phyloP scores from a whole-genome alignment of 2,888 invertebrate species.

The Epinotia demarniana region DNA sequence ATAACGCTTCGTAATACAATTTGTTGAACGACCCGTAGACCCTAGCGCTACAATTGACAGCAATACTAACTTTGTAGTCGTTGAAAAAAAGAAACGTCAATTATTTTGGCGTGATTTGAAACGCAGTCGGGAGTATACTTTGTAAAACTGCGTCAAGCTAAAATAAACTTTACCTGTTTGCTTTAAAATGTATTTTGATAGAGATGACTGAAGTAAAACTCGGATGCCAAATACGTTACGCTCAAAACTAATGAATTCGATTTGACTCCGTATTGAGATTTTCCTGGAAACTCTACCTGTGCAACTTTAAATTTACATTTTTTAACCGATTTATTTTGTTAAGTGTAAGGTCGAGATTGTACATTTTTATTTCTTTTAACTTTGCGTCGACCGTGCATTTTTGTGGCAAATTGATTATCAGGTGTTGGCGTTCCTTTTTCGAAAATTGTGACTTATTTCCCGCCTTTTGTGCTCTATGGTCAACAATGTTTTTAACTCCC shows the following conservation, averaged over 20 bases:
- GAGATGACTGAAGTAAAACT: slow-evolving; percentile 14
- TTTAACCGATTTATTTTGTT: slow-evolving; percentile 29
- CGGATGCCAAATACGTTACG: slow-evolving; percentile 69
- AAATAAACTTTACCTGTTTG: slow-evolving; percentile 9
- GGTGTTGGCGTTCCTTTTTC: slow-evolving; percentile 52
- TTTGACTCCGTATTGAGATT: slow-evolving; percentile 59
- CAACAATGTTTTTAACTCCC: slow-evolving; percentile 41
- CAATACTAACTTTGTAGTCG: slow-evolving; percentile 19
- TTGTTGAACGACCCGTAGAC: not conserved
- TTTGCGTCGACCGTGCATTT: slow-evolving; percentile 56
- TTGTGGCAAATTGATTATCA: slow-evolving; percentile 77
- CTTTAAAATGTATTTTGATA: slow-evolving; percentile 11
- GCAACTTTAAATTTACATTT: slow-evolving; percentile 51
- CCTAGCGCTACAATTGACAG: slow-evolving; percentile 1
- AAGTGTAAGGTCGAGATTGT: slow-evolving; percentile 42
- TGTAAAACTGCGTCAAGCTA: not conserved
- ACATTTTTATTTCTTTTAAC: not conserved
- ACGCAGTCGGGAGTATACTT: slow-evolving; percentile 67
- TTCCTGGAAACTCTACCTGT: slow-evolving; percentile 60
- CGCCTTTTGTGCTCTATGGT: slow-evolving; percentile 42
- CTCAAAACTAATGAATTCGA: slow-evolving; percentile 69
- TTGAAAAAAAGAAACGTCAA: slow-evolving; percentile 60
- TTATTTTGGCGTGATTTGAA: slow-evolving; percentile 79
- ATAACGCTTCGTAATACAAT: not conserved
- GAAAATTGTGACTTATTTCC: slow-evolving; percentile 45